Conservation (phyloP, 2,797 vertebrate species). For the Sternarchorhynchus goeldii region DNA sequence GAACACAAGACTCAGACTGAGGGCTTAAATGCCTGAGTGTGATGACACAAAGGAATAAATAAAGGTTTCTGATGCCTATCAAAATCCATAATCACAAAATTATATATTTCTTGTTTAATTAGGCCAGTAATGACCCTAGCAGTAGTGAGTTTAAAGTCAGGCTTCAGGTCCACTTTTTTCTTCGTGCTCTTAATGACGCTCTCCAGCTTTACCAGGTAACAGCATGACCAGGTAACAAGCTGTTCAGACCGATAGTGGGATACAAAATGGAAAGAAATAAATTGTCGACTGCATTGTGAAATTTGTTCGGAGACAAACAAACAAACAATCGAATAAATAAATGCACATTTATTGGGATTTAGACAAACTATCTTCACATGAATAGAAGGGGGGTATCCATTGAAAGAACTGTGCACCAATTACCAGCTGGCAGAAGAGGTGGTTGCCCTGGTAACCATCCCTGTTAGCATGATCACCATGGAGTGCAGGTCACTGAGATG, state of each 20-base stretch:
- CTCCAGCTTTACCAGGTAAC: slow-evolving; percentile 55
- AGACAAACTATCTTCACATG: neutral
- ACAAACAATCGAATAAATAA: slow-evolving; percentile 16
- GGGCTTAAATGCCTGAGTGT: slow-evolving; percentile 65
- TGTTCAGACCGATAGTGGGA: neutral
- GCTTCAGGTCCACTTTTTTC: slow-evolving; percentile 60
- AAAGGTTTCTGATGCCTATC: slow-evolving; percentile 63
- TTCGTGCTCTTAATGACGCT: slow-evolving; percentile 57
- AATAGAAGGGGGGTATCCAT: neutral
- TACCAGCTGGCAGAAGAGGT: neutral
- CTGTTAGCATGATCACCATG: too few species aligned
- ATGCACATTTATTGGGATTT: slow-evolving; percentile 7
- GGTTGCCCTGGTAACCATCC: neutral
- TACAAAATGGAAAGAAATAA: slow-evolving; percentile 16
- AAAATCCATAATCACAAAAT: slow-evolving; percentile 62
- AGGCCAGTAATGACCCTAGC: slow-evolving; percentile 66
- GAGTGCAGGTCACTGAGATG: too few species aligned
- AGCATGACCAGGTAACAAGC: neutral
- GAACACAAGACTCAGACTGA: slow-evolving; percentile 70
- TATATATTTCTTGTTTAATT: slow-evolving; percentile 69
- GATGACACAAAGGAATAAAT: slow-evolving; percentile 59
- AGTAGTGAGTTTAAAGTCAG: slow-evolving; percentile 59
- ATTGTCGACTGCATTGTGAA: neutral
- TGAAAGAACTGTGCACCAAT: neutral
- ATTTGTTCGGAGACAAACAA: slow-evolving; percentile 11